Evolutionary conservation across 2,888 invertebrate genomes (phyloP), one percentile per base, ranked within the genome.

Genomic region (Chrysolina americana): DNA sequence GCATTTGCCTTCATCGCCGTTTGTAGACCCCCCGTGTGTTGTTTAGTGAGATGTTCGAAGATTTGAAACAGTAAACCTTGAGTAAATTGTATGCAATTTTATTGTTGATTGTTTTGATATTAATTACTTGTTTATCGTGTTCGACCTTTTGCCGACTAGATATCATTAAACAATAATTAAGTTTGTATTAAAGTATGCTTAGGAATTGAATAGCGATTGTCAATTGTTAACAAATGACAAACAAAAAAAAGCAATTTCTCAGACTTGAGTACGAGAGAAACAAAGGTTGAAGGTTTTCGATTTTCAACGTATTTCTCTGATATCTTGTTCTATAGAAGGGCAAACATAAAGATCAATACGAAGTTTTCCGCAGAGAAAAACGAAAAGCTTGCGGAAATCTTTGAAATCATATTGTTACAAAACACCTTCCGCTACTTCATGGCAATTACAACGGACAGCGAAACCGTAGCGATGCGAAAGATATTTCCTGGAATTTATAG

Each of bases 71-170:
- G 8, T 8, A 23, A 15, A 15, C 59, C 23, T 59, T 59, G 59
- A 59, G 36, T 36, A 3, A 36, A 59, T 28, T 59, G n/a, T 28
- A n/a, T 59, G 59, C 36, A 59, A 59, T 59, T 59, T 23, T 36
- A 59, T 59, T 59, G 59, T 59, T 59, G 59, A 59, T 59, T 59
- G 59, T 59, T 59, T 59, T 5, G 53, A 53, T 28, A 36, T 36
- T 36, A 59, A 59, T 59, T 59, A 36, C 59, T 23, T 2, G 9
- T 36, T 50, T 36, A 8, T 59, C 17, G 21, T 59, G 59, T 36
- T 59, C 59, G 59, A 59, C 59, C 59, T 59, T 17, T 36, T 13
- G 36, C n/a, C 36, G 28, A 59, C 28, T 28, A 21, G 59, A 59
- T 28, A 28, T n/a, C 23, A 59, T 28, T 23, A n/a, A 28, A 47